Evolutionary conservation across 2,797 vertebrate genomes (phyloP).

Genomic region (Falco naumanni): DNA sequence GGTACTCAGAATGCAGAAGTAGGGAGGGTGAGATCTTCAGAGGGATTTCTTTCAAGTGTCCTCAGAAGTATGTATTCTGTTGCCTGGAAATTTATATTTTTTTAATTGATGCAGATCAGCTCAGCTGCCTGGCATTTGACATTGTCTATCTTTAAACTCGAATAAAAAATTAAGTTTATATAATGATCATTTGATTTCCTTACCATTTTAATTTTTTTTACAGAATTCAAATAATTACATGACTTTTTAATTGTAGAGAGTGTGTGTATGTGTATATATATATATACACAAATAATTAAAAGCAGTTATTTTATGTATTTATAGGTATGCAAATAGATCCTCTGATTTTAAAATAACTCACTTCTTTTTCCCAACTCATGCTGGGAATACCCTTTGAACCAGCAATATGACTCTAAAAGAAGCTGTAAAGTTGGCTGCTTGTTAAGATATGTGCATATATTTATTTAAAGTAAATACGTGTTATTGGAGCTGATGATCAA

Average conservation of each 20-base stretch:
- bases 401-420: neutral
- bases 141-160: neutral
- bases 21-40: slow-evolving; percentile 15
- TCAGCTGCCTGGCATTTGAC: neutral
- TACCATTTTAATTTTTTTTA: neutral
- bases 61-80: slow-evolving; percentile 20
- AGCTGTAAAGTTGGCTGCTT: neutral
- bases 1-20: neutral
- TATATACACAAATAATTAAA: neutral
- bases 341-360: neutral
- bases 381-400: slow-evolving; percentile 11
- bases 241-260: neutral
- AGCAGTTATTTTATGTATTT: neutral
- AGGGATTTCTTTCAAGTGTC: neutral
- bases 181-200: neutral
- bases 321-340: neutral
- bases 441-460: neutral
- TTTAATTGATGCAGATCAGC: neutral
- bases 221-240: neutral
- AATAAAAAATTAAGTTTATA: neutral
- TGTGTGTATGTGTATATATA: neutral
- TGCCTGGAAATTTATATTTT: neutral
- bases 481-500: neutral
- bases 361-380: neutral
- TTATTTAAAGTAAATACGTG: neutral